Conservation (phyloP, 2,113 vertebrate genomes). For the Numenius arquata region DNA sequence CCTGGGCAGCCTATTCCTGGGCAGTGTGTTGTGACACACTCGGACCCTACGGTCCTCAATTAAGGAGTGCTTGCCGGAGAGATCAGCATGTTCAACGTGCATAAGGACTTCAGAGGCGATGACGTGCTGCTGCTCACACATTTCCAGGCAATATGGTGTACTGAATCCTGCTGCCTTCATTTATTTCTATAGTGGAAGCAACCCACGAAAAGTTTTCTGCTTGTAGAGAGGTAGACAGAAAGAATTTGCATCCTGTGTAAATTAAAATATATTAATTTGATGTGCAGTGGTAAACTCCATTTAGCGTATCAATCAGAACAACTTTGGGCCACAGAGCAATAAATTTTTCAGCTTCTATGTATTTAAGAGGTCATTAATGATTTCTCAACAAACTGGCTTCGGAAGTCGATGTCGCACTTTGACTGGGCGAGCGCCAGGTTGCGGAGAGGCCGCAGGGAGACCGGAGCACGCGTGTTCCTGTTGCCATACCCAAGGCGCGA, state of each 20-base stretch:
- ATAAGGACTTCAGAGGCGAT: neutral
- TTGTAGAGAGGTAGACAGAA: neutral
- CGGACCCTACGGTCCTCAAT: neutral
- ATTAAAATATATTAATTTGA: neutral
- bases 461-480: rapidly evolving
- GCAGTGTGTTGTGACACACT: neutral
- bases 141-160: neutral
- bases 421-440: neutral
- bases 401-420: neutral
- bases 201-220: neutral
- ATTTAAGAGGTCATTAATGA: neutral
- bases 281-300: neutral
- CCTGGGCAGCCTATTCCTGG: too few species aligned
- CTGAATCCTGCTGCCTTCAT: neutral
- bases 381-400: neutral
- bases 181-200: neutral
- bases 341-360: neutral
- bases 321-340: neutral
- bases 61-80: neutral
- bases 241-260: neutral
- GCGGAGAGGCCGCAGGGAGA: too few species aligned
- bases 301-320: neutral
- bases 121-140: neutral
- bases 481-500: neutral
- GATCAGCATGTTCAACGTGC: neutral